Base-by-base conservation (phyloP, 1,140 invertebrate genomes). In the Nasonia longicornis region DNA sequence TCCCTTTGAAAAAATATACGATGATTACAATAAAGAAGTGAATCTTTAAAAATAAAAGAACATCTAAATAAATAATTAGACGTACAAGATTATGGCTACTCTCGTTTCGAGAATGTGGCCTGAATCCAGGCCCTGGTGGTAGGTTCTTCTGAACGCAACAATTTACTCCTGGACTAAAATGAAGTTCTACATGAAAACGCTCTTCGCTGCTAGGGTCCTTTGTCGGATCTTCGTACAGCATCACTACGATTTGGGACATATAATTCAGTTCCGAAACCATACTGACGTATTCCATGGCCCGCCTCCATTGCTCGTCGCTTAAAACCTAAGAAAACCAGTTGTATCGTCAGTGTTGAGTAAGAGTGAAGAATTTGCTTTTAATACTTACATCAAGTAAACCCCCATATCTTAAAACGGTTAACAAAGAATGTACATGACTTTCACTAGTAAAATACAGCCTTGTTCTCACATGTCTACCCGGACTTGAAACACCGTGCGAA, bases 391-490 rank as follows among this genome's bases (percentile, higher is more conserved):
- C 96, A 26, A 98, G 92, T 70, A 99, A 91, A 45, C 96, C 97
- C 52, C 98, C 98, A 89, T 97, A 99, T 83, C 98, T 93, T 42
- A 99, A 92, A 76, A 99, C 97, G 12, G 98, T 99, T 69, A 99
- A 93, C 77, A 99, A 91, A 8, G 98, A 99, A 91, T 99, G 99
- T 80, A 99, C 97, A 91, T 99, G 99, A 89, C 97, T 98, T 92
- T 99, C 99, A 89, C 97, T 99, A 6, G 99, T 99, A 89, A 99
- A 99, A 90, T 99, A 99, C 4, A 99, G 92, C 16, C 99, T 93
- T 2, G 98, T 99, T 45, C 98, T 92, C 6, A 99, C 99, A 92
- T 99, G 98, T 72, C 99, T 92, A 72, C 98, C 97, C 71, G 98
- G 98, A 89, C 98, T 98, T 70, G 97, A 97, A 71, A 99, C 98